phyloP scores from a whole-genome alignment of 1,140 invertebrate genomes.

The Drosophila sproati region DNA sequence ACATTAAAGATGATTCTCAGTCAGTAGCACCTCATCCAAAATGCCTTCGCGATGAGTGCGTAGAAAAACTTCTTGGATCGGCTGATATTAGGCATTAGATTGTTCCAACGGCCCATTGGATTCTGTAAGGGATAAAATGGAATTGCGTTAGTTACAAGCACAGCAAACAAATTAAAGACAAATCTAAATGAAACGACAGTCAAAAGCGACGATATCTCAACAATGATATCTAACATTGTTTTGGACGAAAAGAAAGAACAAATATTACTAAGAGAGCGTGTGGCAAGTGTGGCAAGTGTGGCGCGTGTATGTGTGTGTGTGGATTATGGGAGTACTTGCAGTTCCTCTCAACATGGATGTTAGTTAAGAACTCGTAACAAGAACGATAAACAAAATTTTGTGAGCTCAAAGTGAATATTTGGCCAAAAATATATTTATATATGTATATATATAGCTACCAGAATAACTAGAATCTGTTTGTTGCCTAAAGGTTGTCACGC shows the following conservation, averaged over 20 bases:
- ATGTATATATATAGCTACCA: constrained; percentile 2
- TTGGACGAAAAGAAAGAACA: background rate
- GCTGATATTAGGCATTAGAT: constrained; percentile 58
- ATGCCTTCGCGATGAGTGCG: constrained; percentile 43
- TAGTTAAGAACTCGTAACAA: background rate
- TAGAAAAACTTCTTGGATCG: constrained; percentile 59
- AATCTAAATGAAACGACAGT: constrained; percentile 25
- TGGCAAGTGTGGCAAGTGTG: background rate
- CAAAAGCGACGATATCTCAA: constrained; percentile 19
- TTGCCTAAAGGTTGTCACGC: constrained; percentile 26
- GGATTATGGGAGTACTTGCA: background rate
- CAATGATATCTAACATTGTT: constrained; percentile 1
- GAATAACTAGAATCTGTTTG: background rate
- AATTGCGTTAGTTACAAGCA: constrained; percentile 21
- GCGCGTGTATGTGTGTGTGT: background rate
- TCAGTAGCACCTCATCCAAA: constrained; percentile 61
- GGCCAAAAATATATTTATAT: background rate
- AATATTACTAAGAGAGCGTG: background rate
- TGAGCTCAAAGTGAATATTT: constrained; percentile 5
- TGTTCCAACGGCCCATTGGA: constrained; percentile 8
- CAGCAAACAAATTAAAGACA: background rate
- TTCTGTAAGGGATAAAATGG: constrained; percentile 43
- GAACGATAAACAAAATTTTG: constrained; percentile 12
- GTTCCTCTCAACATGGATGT: constrained; percentile 11
- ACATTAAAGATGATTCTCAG: constrained; percentile 77